Evolutionary conservation across 2,888 invertebrate species (phyloP).

Genomic region (Mayetiola destructor): DNA sequence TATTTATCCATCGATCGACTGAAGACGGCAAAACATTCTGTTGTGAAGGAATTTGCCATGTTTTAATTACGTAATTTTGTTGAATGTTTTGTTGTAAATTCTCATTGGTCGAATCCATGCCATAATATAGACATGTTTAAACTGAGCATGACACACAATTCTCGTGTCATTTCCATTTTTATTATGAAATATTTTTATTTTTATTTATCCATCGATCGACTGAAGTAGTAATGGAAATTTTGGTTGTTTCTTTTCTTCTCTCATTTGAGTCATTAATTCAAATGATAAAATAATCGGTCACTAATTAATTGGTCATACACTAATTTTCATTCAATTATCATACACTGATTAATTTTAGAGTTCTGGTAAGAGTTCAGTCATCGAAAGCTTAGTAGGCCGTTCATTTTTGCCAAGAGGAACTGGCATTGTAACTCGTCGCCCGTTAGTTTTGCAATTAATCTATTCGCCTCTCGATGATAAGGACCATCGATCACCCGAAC

Average conservation of each 20-base stretch:
- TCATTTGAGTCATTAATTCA: too few relatives aligned
- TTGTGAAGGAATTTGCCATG: too few relatives aligned
- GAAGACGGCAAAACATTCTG: neutral
- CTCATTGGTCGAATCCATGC: neutral
- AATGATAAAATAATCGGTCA: too few relatives aligned
- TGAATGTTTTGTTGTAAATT: neutral
- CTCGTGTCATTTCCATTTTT: too few relatives aligned
- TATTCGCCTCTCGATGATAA: slow-evolving; percentile 82
- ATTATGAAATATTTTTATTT: neutral
- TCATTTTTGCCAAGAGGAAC: slow-evolving; percentile 95
- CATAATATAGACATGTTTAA: neutral
- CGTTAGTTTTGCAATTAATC: slow-evolving; percentile 83
- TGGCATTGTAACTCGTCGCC: slow-evolving; percentile 93
- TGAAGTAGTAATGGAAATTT: neutral
- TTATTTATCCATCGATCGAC: neutral
- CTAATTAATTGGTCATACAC: too few relatives aligned
- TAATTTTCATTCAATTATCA: too few relatives aligned
- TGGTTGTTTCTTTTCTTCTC: neutral
- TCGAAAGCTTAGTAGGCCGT: slow-evolving; percentile 92
- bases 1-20: too few relatives aligned
- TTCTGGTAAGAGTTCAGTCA: slow-evolving; percentile 97
- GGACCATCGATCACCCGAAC: slow-evolving; percentile 70
- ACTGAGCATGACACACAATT: neutral
- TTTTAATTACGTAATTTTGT: slow-evolving; percentile 1
- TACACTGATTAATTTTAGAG: slow-evolving; percentile 63